A percentile compares a stretch with the other conserved stretches of the same genome.
phyloP scores from a whole-genome alignment of 2,113 vertebrate genomes.

The Alosa alosa region DNA sequence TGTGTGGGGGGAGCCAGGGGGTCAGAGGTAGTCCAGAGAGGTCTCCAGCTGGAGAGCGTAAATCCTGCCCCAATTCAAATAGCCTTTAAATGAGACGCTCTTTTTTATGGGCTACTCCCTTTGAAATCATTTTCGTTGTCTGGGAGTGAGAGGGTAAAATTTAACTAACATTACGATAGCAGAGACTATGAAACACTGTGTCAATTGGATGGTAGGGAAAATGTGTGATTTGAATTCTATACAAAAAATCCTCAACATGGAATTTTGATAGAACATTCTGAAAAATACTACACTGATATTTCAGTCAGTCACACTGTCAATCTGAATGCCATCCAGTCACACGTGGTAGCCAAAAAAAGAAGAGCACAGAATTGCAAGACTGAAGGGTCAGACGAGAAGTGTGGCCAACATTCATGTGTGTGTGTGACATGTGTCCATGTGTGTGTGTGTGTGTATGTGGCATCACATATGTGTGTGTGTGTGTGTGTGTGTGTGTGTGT shows the following conservation, averaged over 20 bases:
- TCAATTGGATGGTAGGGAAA: neutral
- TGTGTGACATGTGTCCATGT: neutral
- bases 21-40: conserved; percentile 42
- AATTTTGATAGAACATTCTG: neutral
- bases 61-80: conserved; percentile 32
- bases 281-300: neutral
- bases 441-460: neutral
- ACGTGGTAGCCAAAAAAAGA: neutral
- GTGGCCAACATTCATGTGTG: neutral
- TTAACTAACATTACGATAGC: neutral
- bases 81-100: neutral
- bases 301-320: neutral
- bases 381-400: neutral
- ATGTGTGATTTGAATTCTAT: neutral
- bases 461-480: neutral
- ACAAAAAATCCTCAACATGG: no score
- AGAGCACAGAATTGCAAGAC: neutral
- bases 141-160: neutral
- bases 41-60: conserved; percentile 52
- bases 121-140: neutral
- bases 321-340: neutral
- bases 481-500: neutral
- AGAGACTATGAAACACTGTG: neutral
- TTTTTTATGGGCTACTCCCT: neutral
- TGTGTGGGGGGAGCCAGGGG: conserved; percentile 42